Base-by-base conservation (phyloP, 1,140 invertebrate species). In the Polypedilum vanderplanki region DNA sequence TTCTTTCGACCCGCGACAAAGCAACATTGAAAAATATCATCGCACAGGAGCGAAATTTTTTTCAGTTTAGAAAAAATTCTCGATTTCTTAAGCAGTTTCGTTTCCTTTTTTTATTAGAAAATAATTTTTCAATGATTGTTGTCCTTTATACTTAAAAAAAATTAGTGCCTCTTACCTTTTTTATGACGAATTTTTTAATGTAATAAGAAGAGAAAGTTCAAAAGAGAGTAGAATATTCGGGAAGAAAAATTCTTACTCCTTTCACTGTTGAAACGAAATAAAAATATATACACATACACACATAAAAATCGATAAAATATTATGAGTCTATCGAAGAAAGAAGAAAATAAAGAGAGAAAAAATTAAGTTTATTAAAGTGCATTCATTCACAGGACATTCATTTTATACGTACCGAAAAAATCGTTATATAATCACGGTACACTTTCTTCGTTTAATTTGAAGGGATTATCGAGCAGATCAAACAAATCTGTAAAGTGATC, bases 121-220 rank as follows among this genome's bases (percentile, higher is more conserved):
- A 33, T 33, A 33, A 33, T 33, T 33, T 33, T 57, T 57, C 46
- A 57, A n/a, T 57, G 46, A 3, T 46, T 8, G 46, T 57, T 15
- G 12, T 57, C n/a, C 12, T 57, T 12, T n/a, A 57, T 15, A 15
- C 12, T 57, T n/a, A 57, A n/a, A 57, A n/a, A 10, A 57, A 57
- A 57, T 57, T 57, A 57, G 46, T 57, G 46, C 46, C 46, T 57
- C 46, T 57, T n/a, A 57, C n/a, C n/a, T 57, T 46, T 57, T 57
- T 57, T 57, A 57, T 15, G n/a, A 57, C n/a, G n/a, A 57, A 57
- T 57, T 15, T 57, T 57, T 57, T 46, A 33, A 33, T 33, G 24
- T 33, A 33, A 33, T 33, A 33, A 3, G 5, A 33, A 33, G 24
- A 33, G 24, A 33, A 33, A 33, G 24, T 33, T 33, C 24, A 33